phyloP scores from a whole-genome alignment of 2,888 invertebrate species.

The Tenthredo distinguenda region DNA sequence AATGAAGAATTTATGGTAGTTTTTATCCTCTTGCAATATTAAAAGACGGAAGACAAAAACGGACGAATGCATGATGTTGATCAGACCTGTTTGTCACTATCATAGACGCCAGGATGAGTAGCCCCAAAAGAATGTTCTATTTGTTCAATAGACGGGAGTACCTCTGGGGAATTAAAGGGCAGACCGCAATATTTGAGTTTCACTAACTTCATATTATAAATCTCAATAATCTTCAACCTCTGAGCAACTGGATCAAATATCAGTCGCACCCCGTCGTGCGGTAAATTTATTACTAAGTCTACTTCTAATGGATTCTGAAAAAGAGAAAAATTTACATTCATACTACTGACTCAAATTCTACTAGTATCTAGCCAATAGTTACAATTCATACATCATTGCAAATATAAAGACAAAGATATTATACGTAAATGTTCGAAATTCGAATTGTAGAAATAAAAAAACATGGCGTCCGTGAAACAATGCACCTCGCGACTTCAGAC shows the following conservation, averaged over 20 bases:
- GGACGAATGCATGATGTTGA: neutral
- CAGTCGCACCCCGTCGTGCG: constrained; percentile 97
- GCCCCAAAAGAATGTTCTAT: constrained; percentile 99
- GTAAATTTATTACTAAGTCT: constrained; percentile 97
- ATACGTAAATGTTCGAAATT: neutral
- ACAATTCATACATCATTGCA: neutral
- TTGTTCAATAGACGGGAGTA: constrained; percentile 97
- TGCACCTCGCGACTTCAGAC: neutral
- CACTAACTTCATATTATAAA: constrained; percentile 97
- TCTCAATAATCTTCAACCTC: constrained; percentile 97
- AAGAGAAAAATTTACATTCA: constrained; percentile 60
- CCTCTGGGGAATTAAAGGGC: constrained; percentile 95
- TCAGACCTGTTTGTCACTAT: constrained; percentile 91
- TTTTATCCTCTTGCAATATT: neutral
- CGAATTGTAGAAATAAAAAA: neutral
- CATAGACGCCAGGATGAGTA: constrained; percentile 98
- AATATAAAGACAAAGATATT: neutral
- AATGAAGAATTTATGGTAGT: constrained; percentile 52
- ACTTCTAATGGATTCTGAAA: constrained; percentile 95
- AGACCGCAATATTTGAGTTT: constrained; percentile 97
- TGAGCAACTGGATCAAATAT: constrained; percentile 98
- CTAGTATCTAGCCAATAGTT: neutral
- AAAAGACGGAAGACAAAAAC: too few species aligned
- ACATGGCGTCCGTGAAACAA: neutral
- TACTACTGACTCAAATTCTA: too few species aligned